Evolutionary conservation across 1,140 invertebrate genomes (phyloP).

Genomic region (Bombus breviceps): DNA sequence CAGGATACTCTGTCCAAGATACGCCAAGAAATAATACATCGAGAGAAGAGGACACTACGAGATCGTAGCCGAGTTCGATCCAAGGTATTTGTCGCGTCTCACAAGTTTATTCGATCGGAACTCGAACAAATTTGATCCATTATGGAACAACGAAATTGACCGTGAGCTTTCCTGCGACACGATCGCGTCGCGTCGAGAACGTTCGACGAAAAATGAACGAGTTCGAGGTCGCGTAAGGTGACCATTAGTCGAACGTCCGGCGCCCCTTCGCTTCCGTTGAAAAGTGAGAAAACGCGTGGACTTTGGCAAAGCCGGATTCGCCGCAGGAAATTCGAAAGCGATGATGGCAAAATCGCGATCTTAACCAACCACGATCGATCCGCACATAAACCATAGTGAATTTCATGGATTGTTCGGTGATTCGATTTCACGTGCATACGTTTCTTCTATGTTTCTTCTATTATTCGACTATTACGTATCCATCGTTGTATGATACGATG

Average conservation of each 20-base stretch:
- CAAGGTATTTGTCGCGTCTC: slow-evolving; percentile 10
- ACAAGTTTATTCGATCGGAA: neutral
- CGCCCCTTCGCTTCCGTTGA: slow-evolving; percentile 35
- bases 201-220: neutral
- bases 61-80: neutral
- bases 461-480: neutral
- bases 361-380: neutral
- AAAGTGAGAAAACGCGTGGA: slow-evolving; percentile 36
- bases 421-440: neutral
- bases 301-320: slow-evolving; percentile 36
- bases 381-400: no score
- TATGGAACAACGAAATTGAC: no score
- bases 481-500: neutral
- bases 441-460: neutral
- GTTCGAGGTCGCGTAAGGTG: slow-evolving; percentile 24
- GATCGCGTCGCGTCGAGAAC: no score
- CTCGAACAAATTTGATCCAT: no score
- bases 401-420: no score
- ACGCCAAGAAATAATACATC: neutral
- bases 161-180: neutral
- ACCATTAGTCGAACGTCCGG: slow-evolving; percentile 20
- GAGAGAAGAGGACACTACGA: neutral
- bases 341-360: slow-evolving; percentile 39
- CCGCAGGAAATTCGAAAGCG: slow-evolving; percentile 52
- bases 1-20: neutral